Evolutionary conservation across 2,113 vertebrate genomes (phyloP), one percentile per base, ranked within the genome.

Genomic region (Probosciger aterrimus): DNA sequence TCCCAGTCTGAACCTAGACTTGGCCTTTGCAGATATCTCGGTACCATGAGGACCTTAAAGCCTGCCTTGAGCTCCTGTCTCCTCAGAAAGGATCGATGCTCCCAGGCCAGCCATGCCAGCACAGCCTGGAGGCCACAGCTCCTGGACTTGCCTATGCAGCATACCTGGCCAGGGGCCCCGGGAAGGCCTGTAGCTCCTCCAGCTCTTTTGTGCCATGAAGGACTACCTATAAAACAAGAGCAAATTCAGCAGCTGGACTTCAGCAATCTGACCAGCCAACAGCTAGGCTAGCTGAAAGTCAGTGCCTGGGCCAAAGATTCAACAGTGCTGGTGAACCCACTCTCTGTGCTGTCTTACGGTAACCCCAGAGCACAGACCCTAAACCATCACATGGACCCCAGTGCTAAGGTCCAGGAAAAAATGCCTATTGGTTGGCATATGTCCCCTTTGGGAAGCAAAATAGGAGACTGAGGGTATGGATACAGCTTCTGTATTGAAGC

Each of bases 131-230:
- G 27, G 12, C 50, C 5, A 8, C n/a, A 70, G 52, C 18, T 81
- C 57, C 50, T 35, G 23, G 23, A 19, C 27, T 41, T 71, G 73
- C 18, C 5, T 6, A 18, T 43, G 47, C 10, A 8, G 5, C 78
- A 41, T 97, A 99, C 99, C 98, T 99, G 70, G 97, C 97, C 82
- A 99, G 92, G 5, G 99, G 99, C 57, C 99, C 99, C 0, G 98
- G 98, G 92, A 99, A 99, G 60, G 65, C 77, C 89, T 98, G 98
- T 97, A 99, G 98, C 65, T 98, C 98, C 90, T 98, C 97, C 87
- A 99, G 98, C 62, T 99, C 98, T 65, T 96, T 82, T 0, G 97
- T 99, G 59, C 98, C 98, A 37, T 96, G 97, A 68, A 99, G 97
- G 83, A 99, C 97, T 23, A 97, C 96, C 99, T 99, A 37, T 35